Base-by-base conservation (phyloP, 2,113 vertebrate species). In the Larimichthys crocea region DNA sequence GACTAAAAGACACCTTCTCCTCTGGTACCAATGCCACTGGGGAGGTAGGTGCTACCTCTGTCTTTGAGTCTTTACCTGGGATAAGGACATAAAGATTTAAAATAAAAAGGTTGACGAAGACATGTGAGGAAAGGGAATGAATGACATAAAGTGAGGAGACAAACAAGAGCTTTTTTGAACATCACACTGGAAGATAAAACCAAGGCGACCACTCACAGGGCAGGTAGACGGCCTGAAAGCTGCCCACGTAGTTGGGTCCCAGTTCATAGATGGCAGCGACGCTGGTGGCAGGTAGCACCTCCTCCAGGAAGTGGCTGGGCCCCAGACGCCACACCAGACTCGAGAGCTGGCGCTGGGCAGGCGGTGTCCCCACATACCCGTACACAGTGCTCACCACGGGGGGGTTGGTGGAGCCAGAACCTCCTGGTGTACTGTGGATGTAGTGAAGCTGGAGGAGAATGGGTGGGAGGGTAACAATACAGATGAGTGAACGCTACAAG, bases 1-100 rank as follows among this genome's bases (percentile, higher is more conserved):
- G 96, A 42, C 98, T 98, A 91, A 99, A 98, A 10, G 98, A 99
- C 12, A 99, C 97, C 82, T 99, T 99, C 88, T 99, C 98, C 84
- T 99, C 98, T 0, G 97, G 97, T 0, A 99, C 96, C 73, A 99
- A 66, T 0, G 96, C 96, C n/a, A 99, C 94, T 0, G 97, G 96
- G 0, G 92, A 96, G 0, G 96, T 91, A 2, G 94, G 90, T 0
- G 94, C 78, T 3, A 95, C 95, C 92, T 99, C 98, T 0, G 95
- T 92, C 88, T 98, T 99, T 0, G 97, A 96, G 93, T 99, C 98
- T 93, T 98, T 99, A 93, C 97, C 98, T 99, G 89, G 1, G 22
- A 50, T 19, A 14, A 6, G 0, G 24, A 15, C 14, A 19, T 20
- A 2, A 49, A 24, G 4, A 66, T 20, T 20, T 70, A 49, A 17